Evolutionary conservation across 2,888 invertebrate species (phyloP).

Genomic region (Biston stratarius): DNA sequence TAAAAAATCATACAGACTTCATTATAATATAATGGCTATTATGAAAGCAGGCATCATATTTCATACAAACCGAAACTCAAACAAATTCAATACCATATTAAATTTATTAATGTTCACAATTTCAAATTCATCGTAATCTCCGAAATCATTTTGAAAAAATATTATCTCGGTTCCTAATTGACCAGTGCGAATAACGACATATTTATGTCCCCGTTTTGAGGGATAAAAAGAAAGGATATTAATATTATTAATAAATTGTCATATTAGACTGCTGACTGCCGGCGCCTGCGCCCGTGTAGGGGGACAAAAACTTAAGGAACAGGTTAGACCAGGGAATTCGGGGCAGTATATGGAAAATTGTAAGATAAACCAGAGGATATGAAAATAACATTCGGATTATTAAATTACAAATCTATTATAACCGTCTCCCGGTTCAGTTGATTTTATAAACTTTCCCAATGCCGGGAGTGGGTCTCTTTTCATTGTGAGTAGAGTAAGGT

Average conservation of each 20-base stretch:
- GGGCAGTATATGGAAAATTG: conserved; percentile 50
- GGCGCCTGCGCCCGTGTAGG: conserved; percentile 78
- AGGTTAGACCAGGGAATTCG: conserved; percentile 58
- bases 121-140: conserved; percentile 47
- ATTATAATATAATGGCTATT: conserved; percentile 37
- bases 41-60: conserved; percentile 30
- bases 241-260: conserved; percentile 68
- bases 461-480: no score
- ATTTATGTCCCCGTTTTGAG: conserved; percentile 64
- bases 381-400: no score
- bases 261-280: conserved; percentile 69
- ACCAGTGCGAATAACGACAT: conserved; percentile 81
- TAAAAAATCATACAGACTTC: conserved; percentile 4
- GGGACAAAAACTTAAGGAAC: conserved; percentile 59
- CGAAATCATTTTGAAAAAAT: conserved; percentile 39
- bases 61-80: conserved; percentile 29
- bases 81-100: conserved; percentile 47
- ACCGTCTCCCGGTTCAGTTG: no score
- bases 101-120: conserved; percentile 49
- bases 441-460: no score
- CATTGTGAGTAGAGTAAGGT: no score
- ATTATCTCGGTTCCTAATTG: conserved; percentile 64
- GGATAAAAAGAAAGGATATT: conserved; percentile 56
- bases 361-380: conserved; percentile 48
- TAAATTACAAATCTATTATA: no score